Evolutionary conservation across 2,113 vertebrate genomes (phyloP), one percentile per base, ranked within the genome.

Genomic region (Polypterus senegalus): DNA sequence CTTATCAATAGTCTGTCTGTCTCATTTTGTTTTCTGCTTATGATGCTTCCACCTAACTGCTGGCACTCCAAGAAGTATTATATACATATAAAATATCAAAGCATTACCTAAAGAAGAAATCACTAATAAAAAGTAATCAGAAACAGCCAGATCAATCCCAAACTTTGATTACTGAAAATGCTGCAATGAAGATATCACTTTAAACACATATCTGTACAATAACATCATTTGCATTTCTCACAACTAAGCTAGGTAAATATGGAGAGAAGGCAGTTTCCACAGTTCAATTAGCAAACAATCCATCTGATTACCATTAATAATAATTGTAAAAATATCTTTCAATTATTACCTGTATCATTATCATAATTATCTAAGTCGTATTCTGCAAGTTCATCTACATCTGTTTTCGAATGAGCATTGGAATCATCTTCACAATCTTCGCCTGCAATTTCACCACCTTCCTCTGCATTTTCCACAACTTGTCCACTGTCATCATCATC

Each of bases 301-400:
- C 7, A 7, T 43, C n/a, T 7, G 7, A 44, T 57, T 57, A 6
- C 55, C 27, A n/a, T 5, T 11, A 57, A 11, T 10, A 11, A 10
- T 54, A 9, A 9, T 54, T 4, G 44, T 27, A 5, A 61, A 9
- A 46, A 53, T 11, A 4, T 46, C 3, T 2, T 1, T 48, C 7
- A 48, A 44, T 55, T n/a, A 69, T 72, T 57, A 93, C 93, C 92
- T 4, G 72, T 5, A 7, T 96, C 91, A 62, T 97, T 82, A 47
- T 99, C 94, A 0, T 99, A 98, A 61, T 73, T 91, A 49, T 99
- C 91, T 67, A 99, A 66, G 56, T 85, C 83, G 1, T 99, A 98
- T 60, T 93, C 92, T 0, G 87, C 91, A 6, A 99, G 77, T 44
- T 94, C 81, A n/a, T 80, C 73, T 0, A 74, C 80, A 7, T 76